phyloP scores from a whole-genome alignment of 2,888 invertebrate genomes.

The Odontothrips loti region DNA sequence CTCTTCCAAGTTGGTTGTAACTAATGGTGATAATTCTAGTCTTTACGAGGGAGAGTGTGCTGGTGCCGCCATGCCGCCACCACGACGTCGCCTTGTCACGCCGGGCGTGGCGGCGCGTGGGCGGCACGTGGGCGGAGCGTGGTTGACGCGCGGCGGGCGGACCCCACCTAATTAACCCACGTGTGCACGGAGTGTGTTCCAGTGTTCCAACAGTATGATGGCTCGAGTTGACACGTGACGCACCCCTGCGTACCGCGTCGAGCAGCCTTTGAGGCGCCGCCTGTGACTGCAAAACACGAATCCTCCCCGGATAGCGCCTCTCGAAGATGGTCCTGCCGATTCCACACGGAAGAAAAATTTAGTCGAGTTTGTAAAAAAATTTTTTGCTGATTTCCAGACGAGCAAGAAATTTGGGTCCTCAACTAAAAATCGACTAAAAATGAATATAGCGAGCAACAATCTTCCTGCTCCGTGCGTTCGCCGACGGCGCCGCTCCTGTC shows the following conservation, averaged over 20 bases:
- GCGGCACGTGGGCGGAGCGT: background rate
- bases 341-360: background rate
- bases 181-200: background rate
- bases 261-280: too few relatives aligned
- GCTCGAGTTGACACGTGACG: background rate
- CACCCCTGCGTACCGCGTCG: too few relatives aligned
- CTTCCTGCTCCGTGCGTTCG: too few relatives aligned
- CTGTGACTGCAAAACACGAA: too few relatives aligned
- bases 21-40: background rate
- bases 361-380: too few relatives aligned
- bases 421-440: too few relatives aligned
- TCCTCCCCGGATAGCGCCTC: too few relatives aligned
- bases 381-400: too few relatives aligned
- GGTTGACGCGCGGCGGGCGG: background rate
- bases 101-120: background rate
- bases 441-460: too few relatives aligned
- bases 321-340: too few relatives aligned
- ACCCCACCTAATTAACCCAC: background rate
- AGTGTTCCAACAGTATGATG: background rate
- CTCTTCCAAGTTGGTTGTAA: background rate
- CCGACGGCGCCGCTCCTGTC: too few relatives aligned
- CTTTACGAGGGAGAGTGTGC: background rate
- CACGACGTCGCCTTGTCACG: slow-evolving; percentile 1
- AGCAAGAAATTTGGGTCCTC: too few relatives aligned
- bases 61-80: background rate